Evolutionary conservation across 2,888 invertebrate genomes (phyloP), one percentile per base, ranked within the genome.

Genomic region (Brenthis daphne): DNA sequence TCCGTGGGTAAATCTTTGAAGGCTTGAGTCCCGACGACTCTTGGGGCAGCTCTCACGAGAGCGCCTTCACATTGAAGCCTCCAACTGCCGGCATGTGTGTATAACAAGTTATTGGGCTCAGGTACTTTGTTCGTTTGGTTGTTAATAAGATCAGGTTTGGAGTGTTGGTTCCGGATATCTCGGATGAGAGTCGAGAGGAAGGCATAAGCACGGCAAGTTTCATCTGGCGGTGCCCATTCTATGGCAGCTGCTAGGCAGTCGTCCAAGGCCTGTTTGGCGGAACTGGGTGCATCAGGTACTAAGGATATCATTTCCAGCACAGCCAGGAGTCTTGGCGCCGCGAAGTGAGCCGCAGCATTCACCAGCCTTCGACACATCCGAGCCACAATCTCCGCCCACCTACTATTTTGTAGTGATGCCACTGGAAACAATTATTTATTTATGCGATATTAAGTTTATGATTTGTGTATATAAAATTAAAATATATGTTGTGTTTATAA

Each of bases 301-400:
- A 75, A 68, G 8, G 97, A 90, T 1, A 98, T 94, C 14, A 94
- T 94, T 20, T 96, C 94, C 51, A 98, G 89, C 6, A 98, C 94
- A n/a, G 94, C 94, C 43, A 95, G 94, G 74, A 98, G 96, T 82
- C 97, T 95, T 72, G 96, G 95, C 3, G 96, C 95, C 54, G 97
- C 94, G 84, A 95, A 98, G 79, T 95, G 95, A 72, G 97, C 96
- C 48, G 96, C 96, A 1, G 96, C 95, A 78, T 97, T 97, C 61
- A 97, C 92, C 14, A 99, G 93, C 78, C 96, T 96, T 4, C 96
- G 94, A 37, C 97, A 96, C 82, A 98, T 92, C 71, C 95, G 94
- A 74, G 96, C 95, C 14, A 98, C 95, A 3, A 95, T 94, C 74
- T 96, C 96, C 0, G 97, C 96, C 98, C 98, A 98, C 70, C 97